Base-by-base conservation (phyloP, 2,797 vertebrate species). In the Sebastes wilsoni region DNA sequence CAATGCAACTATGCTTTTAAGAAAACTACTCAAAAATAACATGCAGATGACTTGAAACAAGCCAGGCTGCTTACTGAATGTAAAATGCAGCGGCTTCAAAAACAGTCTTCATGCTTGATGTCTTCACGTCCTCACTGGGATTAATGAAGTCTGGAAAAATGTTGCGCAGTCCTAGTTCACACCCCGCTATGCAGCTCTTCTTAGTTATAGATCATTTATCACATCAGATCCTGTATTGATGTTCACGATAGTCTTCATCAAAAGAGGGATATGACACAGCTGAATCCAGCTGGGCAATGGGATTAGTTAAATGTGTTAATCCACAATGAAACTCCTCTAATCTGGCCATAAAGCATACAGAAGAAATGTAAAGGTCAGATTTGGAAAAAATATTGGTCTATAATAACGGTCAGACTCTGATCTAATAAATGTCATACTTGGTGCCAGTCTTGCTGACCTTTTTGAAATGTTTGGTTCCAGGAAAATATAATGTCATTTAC, bases 61-160 rank as follows among this genome's bases (percentile, higher is more conserved):
- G 36, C 16, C 25, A 36, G 49, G 14, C 36, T 79, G 66, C 73
- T 52, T 20, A 67, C 55, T 68, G 42, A 61, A 67, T 49, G 14
- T 25, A n/a, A 54, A 38, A 66, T 49, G 22, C 68, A 71, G 38
- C 66, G 20, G 49, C 38, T 64, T 79, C 18, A 66, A 49, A 75
- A 67, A 10, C 52, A 61, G 34, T 52, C 49, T 74, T 80, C 22
- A 74, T 1, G 12, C 73, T 79, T 76, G 9, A 77, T 32, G 13
- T 70, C 65, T 76, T 69, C 36, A 75, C 10, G 12, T 28, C 22
- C 42, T 78, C 28, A 16, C 22, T 60, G 64, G 64, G 60, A 69
- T 27, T 77, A 66, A 62, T 62, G 5, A 80, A 56, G 22, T 61
- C 70, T 67, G 8, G 23, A 49, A 66, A 49, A 54, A 49, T 23